Evolutionary conservation across 2,888 invertebrate genomes (phyloP), one percentile per base, ranked within the genome.

Genomic region (Leptopilina drosophilae): DNA sequence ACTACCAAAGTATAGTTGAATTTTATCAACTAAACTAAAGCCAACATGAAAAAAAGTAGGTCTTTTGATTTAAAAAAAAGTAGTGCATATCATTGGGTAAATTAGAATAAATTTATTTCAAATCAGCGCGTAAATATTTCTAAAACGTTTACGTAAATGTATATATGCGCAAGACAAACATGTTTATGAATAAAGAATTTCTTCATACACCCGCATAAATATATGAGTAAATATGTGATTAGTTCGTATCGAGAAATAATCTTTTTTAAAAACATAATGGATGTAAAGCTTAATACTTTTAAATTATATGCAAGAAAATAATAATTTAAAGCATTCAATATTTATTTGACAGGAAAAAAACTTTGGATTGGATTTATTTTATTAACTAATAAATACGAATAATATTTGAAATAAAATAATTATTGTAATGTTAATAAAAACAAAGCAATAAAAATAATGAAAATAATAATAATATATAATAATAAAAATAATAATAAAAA

Each of bases 71-170:
- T 56, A 33, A 33, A 33, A 33, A 3, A 73, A 73, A 69, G 3
- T 8, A 8, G 62, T 62, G 12, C 20, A 14, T 8, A 73, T 73
- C 73, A 53, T 73, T 26, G 33, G 9, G 12, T 33, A 33, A 12
- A 73, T 56, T 73, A 33, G n/a, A 33, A n/a, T 56, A 73, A 69
- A 73, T 73, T 56, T 62, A 62, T 62, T 62, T 62, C 59, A 15
- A 62, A 62, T 62, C 62, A 62, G 20, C 62, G 14, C n/a, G 9
- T 9, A 62, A 62, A 62, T 15, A 62, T 62, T 62, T 62, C 62
- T 62, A 62, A 42, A 62, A 62, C 62, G 20, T 62, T 62, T 9
- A 15, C 62, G 62, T n/a, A 62, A 62, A 62, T 62, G 20, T 20
- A 62, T 59, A 49, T 8, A 49, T 11, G 11, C 11, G 11, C 12